Evolutionary conservation across 2,113 vertebrate species (phyloP).

Genomic region (Eurystomus gularis): DNA sequence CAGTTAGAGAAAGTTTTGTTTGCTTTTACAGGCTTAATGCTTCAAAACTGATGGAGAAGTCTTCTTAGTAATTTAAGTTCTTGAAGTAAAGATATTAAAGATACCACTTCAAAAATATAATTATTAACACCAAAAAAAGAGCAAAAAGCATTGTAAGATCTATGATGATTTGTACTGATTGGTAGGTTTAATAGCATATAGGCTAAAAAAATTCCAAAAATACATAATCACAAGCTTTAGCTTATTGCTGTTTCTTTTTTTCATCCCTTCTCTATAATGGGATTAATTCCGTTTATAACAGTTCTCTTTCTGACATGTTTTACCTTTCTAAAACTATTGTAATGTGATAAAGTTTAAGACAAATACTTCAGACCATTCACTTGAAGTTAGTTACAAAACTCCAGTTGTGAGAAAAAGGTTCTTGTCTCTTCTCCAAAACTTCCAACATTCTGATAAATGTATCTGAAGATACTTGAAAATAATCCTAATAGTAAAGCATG

Average conservation of each 20-base stretch:
- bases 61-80: background rate
- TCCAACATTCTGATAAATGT: background rate
- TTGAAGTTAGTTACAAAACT: background rate
- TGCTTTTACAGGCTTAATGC: background rate
- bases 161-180: background rate
- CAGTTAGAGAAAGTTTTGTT: background rate
- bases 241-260: background rate
- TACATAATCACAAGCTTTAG: background rate
- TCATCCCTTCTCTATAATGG: background rate
- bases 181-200: background rate
- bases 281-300: background rate
- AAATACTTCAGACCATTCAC: background rate
- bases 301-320: background rate
- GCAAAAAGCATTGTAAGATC: fast-evolving
- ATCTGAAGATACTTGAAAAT: background rate
- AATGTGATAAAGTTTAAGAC: background rate
- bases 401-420: background rate
- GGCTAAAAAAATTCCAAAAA: background rate
- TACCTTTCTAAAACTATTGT: background rate
- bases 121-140: background rate
- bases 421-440: background rate
- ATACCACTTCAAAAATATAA: background rate
- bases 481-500: background rate
- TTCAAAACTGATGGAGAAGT: background rate
- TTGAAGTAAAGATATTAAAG: background rate